Evolutionary conservation across 2,113 vertebrate species (phyloP).

Genomic region (Acanthochromis polyacanthus): DNA sequence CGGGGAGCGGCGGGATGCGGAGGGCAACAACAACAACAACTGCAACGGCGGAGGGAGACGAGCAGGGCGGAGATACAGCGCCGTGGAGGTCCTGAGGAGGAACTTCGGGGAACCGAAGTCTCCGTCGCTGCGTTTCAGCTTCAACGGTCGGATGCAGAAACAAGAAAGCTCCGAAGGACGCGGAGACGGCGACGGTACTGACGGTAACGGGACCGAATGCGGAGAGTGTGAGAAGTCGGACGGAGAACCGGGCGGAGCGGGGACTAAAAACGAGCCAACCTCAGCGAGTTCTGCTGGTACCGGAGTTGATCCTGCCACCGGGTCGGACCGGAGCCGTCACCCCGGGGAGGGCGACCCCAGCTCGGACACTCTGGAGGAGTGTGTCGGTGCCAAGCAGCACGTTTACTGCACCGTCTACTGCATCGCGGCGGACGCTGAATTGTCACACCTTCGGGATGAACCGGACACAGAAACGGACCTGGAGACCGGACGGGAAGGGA

Average conservation of each 20-base stretch:
- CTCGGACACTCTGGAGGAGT: constrained; percentile 21
- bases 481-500: constrained; percentile 60
- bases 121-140: constrained; percentile 18
- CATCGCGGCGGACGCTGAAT: constrained; percentile 67
- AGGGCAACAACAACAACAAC: constrained; percentile 75
- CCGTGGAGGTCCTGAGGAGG: constrained; percentile 75
- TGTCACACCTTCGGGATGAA: constrained; percentile 42
- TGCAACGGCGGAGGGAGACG: constrained; percentile 67
- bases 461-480: constrained; percentile 25
- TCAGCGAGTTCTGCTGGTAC: constrained; percentile 30
- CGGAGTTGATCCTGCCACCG: constrained; percentile 34
- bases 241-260: constrained; percentile 40
- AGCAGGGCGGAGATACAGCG: constrained; percentile 31
- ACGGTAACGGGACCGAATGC: constrained; percentile 21
- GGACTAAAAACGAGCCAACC: constrained; percentile 54
- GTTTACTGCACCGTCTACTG: constrained; percentile 92
- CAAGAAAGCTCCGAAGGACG: constrained; percentile 13
- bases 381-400: constrained; percentile 76
- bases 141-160: constrained; percentile 57
- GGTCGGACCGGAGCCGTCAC: constrained; percentile 24
- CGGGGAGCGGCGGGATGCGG: constrained; percentile 64
- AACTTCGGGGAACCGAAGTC: constrained; percentile 74
- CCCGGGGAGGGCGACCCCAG: constrained; percentile 27
- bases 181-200: neutral
- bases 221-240: constrained; percentile 48